Evolutionary conservation across 2,797 vertebrate genomes (phyloP).

Genomic region (Pampus argenteus): DNA sequence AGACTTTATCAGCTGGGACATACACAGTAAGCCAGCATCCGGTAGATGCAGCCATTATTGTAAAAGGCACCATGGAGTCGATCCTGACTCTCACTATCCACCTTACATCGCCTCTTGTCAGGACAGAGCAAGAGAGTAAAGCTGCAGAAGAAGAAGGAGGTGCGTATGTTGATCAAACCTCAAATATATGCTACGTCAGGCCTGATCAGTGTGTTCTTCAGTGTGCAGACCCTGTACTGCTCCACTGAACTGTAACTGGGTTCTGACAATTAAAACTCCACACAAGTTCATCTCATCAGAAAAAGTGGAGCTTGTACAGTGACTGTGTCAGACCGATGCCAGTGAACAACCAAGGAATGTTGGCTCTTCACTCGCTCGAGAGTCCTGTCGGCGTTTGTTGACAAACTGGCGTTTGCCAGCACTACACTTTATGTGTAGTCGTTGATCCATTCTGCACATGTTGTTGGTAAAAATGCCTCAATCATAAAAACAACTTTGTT

Average conservation of each 20-base stretch:
- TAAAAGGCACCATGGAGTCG: slow-evolving; percentile 90
- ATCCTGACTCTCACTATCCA: slow-evolving; percentile 90
- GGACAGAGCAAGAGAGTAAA: slow-evolving; percentile 86
- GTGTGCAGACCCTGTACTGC: slow-evolving; percentile 52
- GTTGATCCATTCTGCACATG: slow-evolving; percentile 59
- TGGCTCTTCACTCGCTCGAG: slow-evolving; percentile 73
- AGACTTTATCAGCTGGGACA: slow-evolving; percentile 86
- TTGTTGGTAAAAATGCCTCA: slow-evolving; percentile 57
- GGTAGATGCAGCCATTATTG: slow-evolving; percentile 88
- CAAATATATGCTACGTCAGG: slow-evolving; percentile 29
- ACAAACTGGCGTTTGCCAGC: slow-evolving; percentile 43
- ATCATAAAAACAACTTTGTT: slow-evolving; percentile 45
- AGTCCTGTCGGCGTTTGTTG: slow-evolving; percentile 54
- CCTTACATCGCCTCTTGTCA: slow-evolving; percentile 92
- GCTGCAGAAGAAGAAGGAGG: slow-evolving; percentile 54
- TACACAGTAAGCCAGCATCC: slow-evolving; percentile 89
- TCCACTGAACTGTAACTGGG: slow-evolving; percentile 55
- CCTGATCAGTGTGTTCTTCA: slow-evolving; percentile 56
- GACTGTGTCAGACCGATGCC: slow-evolving; percentile 51
- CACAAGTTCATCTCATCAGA: slow-evolving; percentile 15
- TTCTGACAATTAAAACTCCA: slow-evolving; percentile 10
- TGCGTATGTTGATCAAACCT: slow-evolving; percentile 48
- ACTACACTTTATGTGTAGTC: slow-evolving; percentile 44
- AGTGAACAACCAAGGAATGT: slow-evolving; percentile 61
- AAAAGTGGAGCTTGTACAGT: slow-evolving; percentile 69